Evolutionary conservation across 2,797 vertebrate species (phyloP), one percentile per base, ranked within the genome.

Genomic region (Spinus pinus): DNA sequence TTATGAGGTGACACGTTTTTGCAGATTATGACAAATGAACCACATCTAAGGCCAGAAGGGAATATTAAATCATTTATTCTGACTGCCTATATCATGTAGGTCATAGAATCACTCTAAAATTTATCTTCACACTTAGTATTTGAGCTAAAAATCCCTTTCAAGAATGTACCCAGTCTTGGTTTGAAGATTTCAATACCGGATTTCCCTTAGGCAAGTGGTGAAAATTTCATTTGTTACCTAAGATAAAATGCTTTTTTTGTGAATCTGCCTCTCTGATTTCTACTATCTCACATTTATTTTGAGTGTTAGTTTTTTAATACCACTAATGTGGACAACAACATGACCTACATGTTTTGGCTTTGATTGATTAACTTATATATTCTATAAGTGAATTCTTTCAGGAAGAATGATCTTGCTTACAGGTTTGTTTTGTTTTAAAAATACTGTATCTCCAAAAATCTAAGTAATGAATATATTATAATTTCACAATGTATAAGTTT

Each of bases 11-110:
- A 39, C 30, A n/a, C 20, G 0, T 42, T 90, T 95, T 66, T 81
- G 37, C n/a, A 66, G n/a, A 42, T 66, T 77, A 39, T 79, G 47
- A 47, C 11, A 77, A 37, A 88, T 2, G 0, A 92, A 83, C 6
- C 2, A 1, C 13, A 73, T 86, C 28, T 81, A 66, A 90, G 41
- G n/a, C 15, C 44, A 58, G 19, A 82, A 60, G 27, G 4, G 23
- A 47, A 54, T 73, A 86, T 66, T 72, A 69, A 85, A 80, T 70
- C 3, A 54, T 61, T 78, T 87, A 44, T 84, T 94, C 33, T 75
- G 18, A 31, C 11, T 56, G 12, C 14, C 5, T 75, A 4, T 72
- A 61, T 35, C 50, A 18, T 1, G 0, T 46, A 54, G 41, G 35
- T 71, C 41, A 84, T 35, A 75, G 17, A 87, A 75, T 54, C 53